A percentile compares a stretch with the other conserved stretches of the same genome.
These are phyloP conservation scores for Teleopsis dalmanni DNA, from an alignment of 1,140 invertebrate genomes.

Conservation along the genomic window DNA sequence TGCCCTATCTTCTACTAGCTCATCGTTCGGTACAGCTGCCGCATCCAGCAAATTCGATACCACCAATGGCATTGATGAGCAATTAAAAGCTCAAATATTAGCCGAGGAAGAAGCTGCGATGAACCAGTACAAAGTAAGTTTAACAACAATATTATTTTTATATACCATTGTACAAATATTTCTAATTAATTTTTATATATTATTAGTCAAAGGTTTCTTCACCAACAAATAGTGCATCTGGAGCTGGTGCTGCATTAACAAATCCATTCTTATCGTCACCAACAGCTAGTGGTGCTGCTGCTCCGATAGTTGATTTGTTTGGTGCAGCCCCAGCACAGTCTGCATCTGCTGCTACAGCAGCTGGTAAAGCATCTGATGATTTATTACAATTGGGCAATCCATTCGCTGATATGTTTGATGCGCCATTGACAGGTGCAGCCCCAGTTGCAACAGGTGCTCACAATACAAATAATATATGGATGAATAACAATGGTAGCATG, in stretches of 20 bases:
- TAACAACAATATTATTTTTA: neutral
- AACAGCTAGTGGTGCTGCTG: conserved; percentile 53
- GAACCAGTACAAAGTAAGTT: conserved; percentile 85
- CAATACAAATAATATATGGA: conserved; percentile 55
- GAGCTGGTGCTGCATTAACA: conserved; percentile 55
- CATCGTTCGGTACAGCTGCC: conserved; percentile 73
- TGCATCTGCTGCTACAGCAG: conserved; percentile 32
- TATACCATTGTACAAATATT: neutral
- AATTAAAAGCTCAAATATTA: conserved; percentile 73
- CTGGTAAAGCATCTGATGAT: conserved; percentile 75
- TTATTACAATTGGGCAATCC: conserved; percentile 83
- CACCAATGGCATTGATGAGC: conserved; percentile 75
- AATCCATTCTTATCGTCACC: conserved; percentile 76
- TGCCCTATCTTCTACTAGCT: conserved; percentile 80
- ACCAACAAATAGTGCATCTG: conserved; percentile 51
- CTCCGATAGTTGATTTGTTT: conserved; percentile 69
- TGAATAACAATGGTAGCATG: conserved; percentile 60
- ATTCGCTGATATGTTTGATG: conserved; percentile 78
- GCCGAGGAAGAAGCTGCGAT: conserved; percentile 93
- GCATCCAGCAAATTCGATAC: conserved; percentile 65
- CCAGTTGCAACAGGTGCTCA: conserved; percentile 45
- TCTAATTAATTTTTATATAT: conserved; percentile 26
- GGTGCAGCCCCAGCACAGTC: conserved; percentile 51
- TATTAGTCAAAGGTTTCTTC: conserved; percentile 71
- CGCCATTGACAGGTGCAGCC: conserved; percentile 44